Evolutionary conservation across 1,140 invertebrate species (phyloP).

Genomic region (Leptinotarsa texana): DNA sequence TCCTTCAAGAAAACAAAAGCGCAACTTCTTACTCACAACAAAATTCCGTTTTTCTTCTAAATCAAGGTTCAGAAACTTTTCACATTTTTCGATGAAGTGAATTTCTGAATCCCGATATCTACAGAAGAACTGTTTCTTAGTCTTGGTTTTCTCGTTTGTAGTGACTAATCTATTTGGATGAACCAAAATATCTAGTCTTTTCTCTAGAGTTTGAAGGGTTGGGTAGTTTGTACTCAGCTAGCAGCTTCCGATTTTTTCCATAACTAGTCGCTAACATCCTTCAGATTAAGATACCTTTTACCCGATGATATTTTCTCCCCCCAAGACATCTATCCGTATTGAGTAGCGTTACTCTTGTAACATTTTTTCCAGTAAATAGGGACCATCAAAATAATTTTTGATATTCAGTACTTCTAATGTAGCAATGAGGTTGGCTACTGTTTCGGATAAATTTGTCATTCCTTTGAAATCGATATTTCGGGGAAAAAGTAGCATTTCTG

Average conservation of each 20-base stretch:
- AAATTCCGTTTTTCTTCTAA: neutral
- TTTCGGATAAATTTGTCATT: neutral
- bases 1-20: too few relatives aligned
- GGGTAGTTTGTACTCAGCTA: neutral
- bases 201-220: neutral
- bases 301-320: neutral
- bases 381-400: neutral
- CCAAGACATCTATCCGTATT: neutral
- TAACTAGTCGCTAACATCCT: neutral
- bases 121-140: neutral
- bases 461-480: neutral
- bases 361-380: neutral
- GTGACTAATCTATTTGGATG: neutral
- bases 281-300: neutral
- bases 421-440: neutral
- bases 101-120: too few relatives aligned
- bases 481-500: neutral
- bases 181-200: neutral
- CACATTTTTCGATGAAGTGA: too few relatives aligned
- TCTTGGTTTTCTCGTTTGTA: neutral
- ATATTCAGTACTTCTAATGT: neutral
- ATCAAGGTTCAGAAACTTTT: too few relatives aligned
- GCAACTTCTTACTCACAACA: neutral
- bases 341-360: neutral
- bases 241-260: too few relatives aligned